A percentile compares a stretch with the other conserved stretches of the same genome.
Conservation (phyloP, 37 sponge, comb jelly and placozoan genomes). For the Cliona cf. orientalis region DNA sequence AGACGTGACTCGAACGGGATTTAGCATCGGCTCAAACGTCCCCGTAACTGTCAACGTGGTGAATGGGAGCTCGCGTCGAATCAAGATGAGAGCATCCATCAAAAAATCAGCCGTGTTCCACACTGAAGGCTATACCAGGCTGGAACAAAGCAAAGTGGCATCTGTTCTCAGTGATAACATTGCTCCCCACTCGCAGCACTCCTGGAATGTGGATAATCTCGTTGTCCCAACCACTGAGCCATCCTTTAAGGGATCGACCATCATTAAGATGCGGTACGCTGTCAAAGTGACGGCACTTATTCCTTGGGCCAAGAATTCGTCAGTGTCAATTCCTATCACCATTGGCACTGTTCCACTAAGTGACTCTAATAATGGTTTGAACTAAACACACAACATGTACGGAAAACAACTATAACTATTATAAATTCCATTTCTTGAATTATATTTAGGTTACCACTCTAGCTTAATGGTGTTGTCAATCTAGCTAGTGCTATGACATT, state of each 20-base stretch:
- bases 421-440: too few relatives aligned
- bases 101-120: slow-evolving; percentile 14
- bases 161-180: slow-evolving; percentile 7
- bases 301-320: slow-evolving; percentile 28
- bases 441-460: too few relatives aligned
- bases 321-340: slow-evolving; percentile 33
- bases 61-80: slow-evolving; percentile 41
- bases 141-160: not conserved
- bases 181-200: not conserved
- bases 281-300: slow-evolving; percentile 30
- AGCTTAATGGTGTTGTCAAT: too few relatives aligned
- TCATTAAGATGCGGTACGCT: slow-evolving; percentile 26
- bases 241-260: slow-evolving; percentile 15
- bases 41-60: slow-evolving; percentile 38
- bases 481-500: too few relatives aligned
- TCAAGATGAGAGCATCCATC: slow-evolving; percentile 39
- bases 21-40: slow-evolving; percentile 58
- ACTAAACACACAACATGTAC: too few relatives aligned
- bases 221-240: slow-evolving; percentile 42
- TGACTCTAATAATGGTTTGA: too few relatives aligned
- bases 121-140: slow-evolving; percentile 30
- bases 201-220: slow-evolving; percentile 6
- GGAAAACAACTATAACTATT: too few relatives aligned
- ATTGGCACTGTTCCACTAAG: too few relatives aligned
- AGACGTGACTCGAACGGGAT: slow-evolving; percentile 49